phyloP scores from a whole-genome alignment of 2,888 invertebrate genomes.

The Ophraella communa region DNA sequence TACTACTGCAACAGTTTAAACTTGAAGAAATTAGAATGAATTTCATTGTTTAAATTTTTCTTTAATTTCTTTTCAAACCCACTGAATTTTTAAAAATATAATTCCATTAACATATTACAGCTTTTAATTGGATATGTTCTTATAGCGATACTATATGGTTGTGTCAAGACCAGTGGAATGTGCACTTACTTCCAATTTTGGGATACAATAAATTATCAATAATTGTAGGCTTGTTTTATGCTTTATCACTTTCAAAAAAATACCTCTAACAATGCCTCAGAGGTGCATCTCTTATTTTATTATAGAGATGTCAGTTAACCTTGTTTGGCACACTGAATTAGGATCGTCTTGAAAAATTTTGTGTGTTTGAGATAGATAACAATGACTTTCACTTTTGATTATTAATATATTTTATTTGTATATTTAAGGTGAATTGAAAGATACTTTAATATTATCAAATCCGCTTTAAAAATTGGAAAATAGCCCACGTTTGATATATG shows the following conservation, averaged over 20 bases:
- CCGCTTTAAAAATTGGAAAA: too few relatives aligned
- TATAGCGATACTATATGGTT: neutral
- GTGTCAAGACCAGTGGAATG: neutral
- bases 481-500: too few relatives aligned
- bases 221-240: conserved; percentile 20
- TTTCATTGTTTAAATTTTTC: too few relatives aligned
- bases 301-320: conserved; percentile 24
- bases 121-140: neutral
- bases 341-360: conserved; percentile 19
- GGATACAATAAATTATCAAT: conserved; percentile 19
- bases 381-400: conserved; percentile 29
- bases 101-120: neutral
- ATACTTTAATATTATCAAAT: too few relatives aligned
- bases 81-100: neutral
- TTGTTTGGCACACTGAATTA: conserved; percentile 29
- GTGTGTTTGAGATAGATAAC: neutral
- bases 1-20: too few relatives aligned
- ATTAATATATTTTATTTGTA: too few relatives aligned
- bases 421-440: too few relatives aligned
- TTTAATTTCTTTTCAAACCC: neutral
- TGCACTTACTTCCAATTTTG: conserved; percentile 11
- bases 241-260: conserved; percentile 18
- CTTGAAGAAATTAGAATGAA: too few relatives aligned
- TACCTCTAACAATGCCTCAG: conserved; percentile 24
- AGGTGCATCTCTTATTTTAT: conserved; percentile 23